These are phyloP conservation scores for Anisognathus igniventris DNA, from an alignment of 2,797 vertebrate species.

Conservation along the genomic window DNA sequence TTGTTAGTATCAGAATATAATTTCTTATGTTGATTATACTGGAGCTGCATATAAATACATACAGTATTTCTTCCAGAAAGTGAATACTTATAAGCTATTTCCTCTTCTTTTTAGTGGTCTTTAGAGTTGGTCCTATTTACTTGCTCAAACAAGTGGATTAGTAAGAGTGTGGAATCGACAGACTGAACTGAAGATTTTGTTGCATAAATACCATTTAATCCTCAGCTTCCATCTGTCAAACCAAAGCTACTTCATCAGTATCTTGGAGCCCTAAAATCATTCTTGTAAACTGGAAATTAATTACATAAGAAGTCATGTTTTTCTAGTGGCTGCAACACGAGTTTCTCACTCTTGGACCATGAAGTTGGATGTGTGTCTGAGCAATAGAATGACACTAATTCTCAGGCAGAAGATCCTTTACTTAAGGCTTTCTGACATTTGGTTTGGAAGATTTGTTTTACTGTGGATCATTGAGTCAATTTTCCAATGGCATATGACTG, in stretches of 20 bases:
- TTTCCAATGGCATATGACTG: neutral
- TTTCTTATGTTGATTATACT: conserved; percentile 55
- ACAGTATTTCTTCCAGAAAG: conserved; percentile 14
- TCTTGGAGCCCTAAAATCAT: neutral
- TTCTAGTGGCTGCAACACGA: neutral
- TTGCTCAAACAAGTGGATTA: neutral
- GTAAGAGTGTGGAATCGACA: neutral
- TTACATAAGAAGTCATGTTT: neutral
- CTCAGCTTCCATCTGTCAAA: neutral
- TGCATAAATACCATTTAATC: neutral
- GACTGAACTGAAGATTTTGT: neutral
- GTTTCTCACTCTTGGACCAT: neutral
- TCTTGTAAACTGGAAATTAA: conserved; percentile 1
- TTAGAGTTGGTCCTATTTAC: neutral
- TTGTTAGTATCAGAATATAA: conserved; percentile 38
- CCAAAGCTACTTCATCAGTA: neutral
- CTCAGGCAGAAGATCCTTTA: neutral
- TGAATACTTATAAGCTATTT: conserved; percentile 32
- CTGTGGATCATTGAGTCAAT: neutral
- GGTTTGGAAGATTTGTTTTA: neutral
- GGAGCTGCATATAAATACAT: conserved; percentile 5
- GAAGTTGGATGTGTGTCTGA: neutral
- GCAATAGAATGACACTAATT: neutral
- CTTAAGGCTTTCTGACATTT: neutral
- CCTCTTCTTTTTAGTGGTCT: neutral